phyloP scores from a whole-genome alignment of 2,888 invertebrate species.

The Ceraclea dissimilis region DNA sequence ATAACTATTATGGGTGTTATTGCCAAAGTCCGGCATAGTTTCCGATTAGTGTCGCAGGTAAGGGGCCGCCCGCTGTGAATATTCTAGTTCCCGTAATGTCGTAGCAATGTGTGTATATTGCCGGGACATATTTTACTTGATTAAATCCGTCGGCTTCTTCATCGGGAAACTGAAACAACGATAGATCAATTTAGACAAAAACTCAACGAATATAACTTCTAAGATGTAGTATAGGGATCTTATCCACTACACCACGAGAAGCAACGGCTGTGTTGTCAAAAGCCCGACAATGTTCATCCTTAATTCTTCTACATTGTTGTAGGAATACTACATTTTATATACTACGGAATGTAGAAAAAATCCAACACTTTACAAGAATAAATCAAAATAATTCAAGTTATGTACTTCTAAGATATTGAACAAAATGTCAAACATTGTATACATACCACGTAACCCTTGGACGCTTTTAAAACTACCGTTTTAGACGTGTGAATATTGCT shows the following conservation, averaged over 20 bases:
- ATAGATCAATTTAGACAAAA: constrained; percentile 63
- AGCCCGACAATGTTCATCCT: too few species aligned
- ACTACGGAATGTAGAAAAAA: too few species aligned
- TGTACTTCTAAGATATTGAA: too few species aligned
- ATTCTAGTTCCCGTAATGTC: constrained; percentile 85
- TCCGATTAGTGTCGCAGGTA: constrained; percentile 84
- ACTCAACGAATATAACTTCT: not conserved
- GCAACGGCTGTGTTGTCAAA: too few species aligned
- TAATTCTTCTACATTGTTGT: too few species aligned
- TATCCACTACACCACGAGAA: too few species aligned
- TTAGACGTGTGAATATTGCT: constrained; percentile 83
- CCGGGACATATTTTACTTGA: constrained; percentile 82
- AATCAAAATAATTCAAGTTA: not conserved
- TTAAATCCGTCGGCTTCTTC: constrained; percentile 78
- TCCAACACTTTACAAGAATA: not conserved
- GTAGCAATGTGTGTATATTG: constrained; percentile 95
- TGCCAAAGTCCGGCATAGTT: constrained; percentile 95
- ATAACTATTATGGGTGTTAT: constrained; percentile 46
- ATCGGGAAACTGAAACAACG: constrained; percentile 63
- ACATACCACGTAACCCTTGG: constrained; percentile 82
- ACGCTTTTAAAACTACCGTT: constrained; percentile 80
- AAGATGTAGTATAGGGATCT: not conserved
- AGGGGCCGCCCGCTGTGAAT: constrained; percentile 92
- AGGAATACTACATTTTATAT: too few species aligned
- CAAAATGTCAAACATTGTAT: too few species aligned